Evolutionary conservation across 2,888 invertebrate species (phyloP).

Genomic region (Endotricha flammealis): DNA sequence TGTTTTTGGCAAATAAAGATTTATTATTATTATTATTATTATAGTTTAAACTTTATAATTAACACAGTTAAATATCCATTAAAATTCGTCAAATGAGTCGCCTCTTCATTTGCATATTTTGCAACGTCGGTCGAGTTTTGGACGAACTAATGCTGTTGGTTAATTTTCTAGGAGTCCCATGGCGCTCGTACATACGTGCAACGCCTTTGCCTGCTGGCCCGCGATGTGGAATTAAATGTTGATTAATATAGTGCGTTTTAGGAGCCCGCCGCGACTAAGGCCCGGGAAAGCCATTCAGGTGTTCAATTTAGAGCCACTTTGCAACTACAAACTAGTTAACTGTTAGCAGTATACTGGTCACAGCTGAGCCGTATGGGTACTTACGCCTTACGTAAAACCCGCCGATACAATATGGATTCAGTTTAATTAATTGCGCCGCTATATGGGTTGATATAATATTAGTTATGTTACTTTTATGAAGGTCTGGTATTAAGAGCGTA

Average conservation of each 20-base stretch:
- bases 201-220: slow-evolving; percentile 39
- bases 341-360: slow-evolving; percentile 34
- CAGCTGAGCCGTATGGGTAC: slow-evolving; percentile 43
- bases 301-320: slow-evolving; percentile 58
- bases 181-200: slow-evolving; percentile 51
- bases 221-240: slow-evolving; percentile 70
- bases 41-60: slow-evolving; percentile 63
- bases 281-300: slow-evolving; percentile 50
- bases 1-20: no score
- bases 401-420: slow-evolving; percentile 34
- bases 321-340: slow-evolving; percentile 63
- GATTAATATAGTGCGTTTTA: slow-evolving; percentile 67
- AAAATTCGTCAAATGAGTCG: slow-evolving; percentile 71
- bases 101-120: slow-evolving; percentile 70
- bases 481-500: slow-evolving; percentile 8
- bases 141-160: slow-evolving; percentile 48
- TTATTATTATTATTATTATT: no score
- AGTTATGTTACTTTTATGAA: slow-evolving; percentile 10
- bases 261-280: slow-evolving; percentile 34
- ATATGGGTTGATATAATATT: slow-evolving; percentile 2
- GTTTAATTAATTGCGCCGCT: slow-evolving; percentile 26
- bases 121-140: slow-evolving; percentile 51
- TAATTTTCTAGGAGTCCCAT: slow-evolving; percentile 64
- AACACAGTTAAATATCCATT: slow-evolving; percentile 70
- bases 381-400: slow-evolving; percentile 36